phyloP scores from a whole-genome alignment of 2,888 invertebrate genomes.

The Thymelicus lineola region DNA sequence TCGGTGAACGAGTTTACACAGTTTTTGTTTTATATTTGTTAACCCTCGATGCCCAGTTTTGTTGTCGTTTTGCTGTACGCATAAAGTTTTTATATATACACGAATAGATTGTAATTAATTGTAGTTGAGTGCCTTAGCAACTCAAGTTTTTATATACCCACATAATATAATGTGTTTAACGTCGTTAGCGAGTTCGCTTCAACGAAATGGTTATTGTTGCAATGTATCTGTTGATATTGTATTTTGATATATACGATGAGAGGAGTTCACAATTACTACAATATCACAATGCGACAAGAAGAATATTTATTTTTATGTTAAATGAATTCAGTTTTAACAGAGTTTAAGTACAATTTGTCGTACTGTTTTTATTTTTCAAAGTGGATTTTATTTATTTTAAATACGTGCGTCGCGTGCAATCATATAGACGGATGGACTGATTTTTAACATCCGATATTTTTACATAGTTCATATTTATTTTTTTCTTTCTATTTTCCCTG shows the following conservation, averaged over 20 bases:
- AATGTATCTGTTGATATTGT: constrained; percentile 4
- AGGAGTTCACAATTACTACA: constrained; percentile 21
- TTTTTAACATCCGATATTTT: constrained; percentile 66
- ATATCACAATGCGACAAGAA: constrained; percentile 47
- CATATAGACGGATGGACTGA: constrained; percentile 77
- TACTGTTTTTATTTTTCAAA: constrained; percentile 50
- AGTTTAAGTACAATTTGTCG: constrained; percentile 57
- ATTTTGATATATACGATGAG: constrained; percentile 13
- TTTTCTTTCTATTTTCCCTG: constrained; percentile 51
- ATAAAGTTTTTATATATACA: constrained; percentile 69
- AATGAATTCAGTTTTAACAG: constrained; percentile 41
- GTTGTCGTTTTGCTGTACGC: constrained; percentile 63
- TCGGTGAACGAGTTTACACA: constrained; percentile 71
- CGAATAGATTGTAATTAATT: constrained; percentile 68
- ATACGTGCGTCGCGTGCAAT: constrained; percentile 64
- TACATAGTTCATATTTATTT: constrained; percentile 52
- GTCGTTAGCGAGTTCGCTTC: constrained; percentile 23
- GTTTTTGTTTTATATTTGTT: constrained; percentile 54
- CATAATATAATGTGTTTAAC: constrained; percentile 49
- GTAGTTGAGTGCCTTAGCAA: constrained; percentile 84
- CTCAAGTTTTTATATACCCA: constrained; percentile 71
- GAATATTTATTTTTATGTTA: constrained; percentile 53
- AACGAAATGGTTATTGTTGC: constrained; percentile 14
- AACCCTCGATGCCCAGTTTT: constrained; percentile 47
- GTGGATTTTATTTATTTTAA: constrained; percentile 60